These are phyloP conservation scores for Indri indri DNA, from an alignment of 2,113 vertebrate species.

Conservation along the genomic window DNA sequence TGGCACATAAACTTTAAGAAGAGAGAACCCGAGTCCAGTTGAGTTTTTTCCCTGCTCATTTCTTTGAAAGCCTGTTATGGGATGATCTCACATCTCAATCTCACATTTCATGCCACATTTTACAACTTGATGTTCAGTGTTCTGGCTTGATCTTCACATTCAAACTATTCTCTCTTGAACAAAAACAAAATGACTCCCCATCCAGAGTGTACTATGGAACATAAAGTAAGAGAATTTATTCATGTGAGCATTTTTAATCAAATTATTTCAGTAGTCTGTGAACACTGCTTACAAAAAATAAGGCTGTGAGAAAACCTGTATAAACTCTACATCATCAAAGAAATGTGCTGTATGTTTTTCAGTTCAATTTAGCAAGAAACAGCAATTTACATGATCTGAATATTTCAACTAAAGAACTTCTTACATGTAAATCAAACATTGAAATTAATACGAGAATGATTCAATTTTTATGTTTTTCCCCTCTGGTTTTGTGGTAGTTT, in stretches of 20 bases:
- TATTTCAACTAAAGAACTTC: neutral
- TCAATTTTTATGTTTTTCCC: neutral
- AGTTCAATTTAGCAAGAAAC: neutral
- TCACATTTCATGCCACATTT: slow-evolving; percentile 45
- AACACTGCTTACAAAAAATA: neutral
- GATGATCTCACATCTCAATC: slow-evolving; percentile 16
- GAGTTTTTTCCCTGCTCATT: neutral
- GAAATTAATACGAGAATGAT: neutral
- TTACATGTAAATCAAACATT: slow-evolving; percentile 1
- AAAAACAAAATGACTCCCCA: neutral
- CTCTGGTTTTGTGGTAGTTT: neutral
- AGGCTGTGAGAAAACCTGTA: neutral
- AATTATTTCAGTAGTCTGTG: neutral
- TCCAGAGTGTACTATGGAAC: neutral
- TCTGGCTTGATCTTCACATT: neutral
- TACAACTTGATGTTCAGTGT: neutral
- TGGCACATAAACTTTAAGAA: neutral
- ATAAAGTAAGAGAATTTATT: neutral
- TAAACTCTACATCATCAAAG: neutral
- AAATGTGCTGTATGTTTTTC: neutral
- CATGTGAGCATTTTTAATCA: neutral
- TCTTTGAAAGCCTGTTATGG: neutral
- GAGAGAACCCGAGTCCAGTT: too few relatives aligned
- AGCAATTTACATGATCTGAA: neutral
- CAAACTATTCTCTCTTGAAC: slow-evolving; percentile 17